Evolutionary conservation across 2,797 vertebrate species (phyloP).

Genomic region (Sebastiscus albofasciatus): DNA sequence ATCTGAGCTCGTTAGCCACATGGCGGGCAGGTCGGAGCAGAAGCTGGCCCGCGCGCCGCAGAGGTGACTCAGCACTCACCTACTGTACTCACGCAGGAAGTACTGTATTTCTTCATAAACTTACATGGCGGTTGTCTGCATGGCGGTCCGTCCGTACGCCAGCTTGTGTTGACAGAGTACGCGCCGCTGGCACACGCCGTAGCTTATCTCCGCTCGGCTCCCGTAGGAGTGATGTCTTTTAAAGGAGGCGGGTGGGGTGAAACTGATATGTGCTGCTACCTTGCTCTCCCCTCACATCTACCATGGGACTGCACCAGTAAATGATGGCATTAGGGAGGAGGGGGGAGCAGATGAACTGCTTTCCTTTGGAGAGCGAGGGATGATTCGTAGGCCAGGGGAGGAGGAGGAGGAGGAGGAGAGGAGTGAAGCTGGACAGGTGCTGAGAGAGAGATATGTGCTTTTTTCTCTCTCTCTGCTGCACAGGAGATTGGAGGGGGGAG

Average conservation of each 20-base stretch:
- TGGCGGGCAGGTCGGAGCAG: constrained; percentile 43
- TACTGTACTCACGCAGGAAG: constrained; percentile 5
- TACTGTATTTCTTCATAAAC: background rate
- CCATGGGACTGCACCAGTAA: constrained; percentile 65
- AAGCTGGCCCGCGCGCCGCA: constrained; percentile 12
- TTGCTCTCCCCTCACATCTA: constrained; percentile 56
- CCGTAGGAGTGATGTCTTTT: constrained; percentile 47
- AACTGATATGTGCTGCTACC: constrained; percentile 61
- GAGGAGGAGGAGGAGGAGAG: constrained; percentile 8
- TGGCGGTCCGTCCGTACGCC: constrained; percentile 1
- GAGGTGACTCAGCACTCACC: constrained; percentile 20
- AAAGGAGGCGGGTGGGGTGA: constrained; percentile 42
- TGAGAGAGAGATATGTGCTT: constrained; percentile 74
- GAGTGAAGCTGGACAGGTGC: constrained; percentile 66
- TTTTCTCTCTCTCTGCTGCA: constrained; percentile 34
- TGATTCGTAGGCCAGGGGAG: constrained; percentile 42
- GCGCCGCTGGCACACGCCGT: constrained; percentile 25
- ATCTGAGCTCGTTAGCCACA: constrained; percentile 77
- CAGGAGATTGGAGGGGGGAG: constrained; percentile 44
- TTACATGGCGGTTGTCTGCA: background rate
- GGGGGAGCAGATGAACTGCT: constrained; percentile 56
- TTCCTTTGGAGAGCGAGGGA: constrained; percentile 61
- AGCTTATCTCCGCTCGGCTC: constrained; percentile 47
- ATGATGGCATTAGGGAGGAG: constrained; percentile 67
- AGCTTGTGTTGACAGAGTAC: constrained; percentile 45